Base-by-base conservation (phyloP, 2,797 vertebrate genomes). In the Peromyscus attwateri region DNA sequence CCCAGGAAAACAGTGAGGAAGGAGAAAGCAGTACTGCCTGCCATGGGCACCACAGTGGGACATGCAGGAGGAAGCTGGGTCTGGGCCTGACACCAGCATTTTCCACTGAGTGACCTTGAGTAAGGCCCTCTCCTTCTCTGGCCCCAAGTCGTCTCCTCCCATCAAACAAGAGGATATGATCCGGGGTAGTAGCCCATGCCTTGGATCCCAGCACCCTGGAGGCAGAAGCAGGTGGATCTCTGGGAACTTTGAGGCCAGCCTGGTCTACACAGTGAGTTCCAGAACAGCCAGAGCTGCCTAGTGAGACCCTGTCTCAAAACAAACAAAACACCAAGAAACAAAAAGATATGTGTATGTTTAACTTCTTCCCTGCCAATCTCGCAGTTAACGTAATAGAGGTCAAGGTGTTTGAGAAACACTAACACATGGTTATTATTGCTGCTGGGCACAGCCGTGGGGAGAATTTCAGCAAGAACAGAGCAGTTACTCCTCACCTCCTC, bases 181-280 rank as follows among this genome's bases (percentile, higher is more conserved):
- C 37, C 23, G 23, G 5, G 37, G 25, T 43, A 6, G 37, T 73
- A 16, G 9, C 0, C 0, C n/a, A 3, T 2, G 17, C 3, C 68
- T n/a, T 70, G n/a, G 3, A n/a, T 70, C 68, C 68, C 17, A 3
- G 34, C 7, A 21, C 34, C n/a, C 13, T 3, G 34, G 17, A 70
- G 34, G 68, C 68, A 70, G 34, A 70, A 13, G 34, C 34, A 70
- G 68, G 68, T 21, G n/a, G 19, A 71, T 71, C 70, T 71, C 70
- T 71, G 17, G 37, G 19, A 4, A 37, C 19, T 71, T 37, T 37
- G 3, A 71, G 19, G 70, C 19, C 9, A 37, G 8, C 70, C 70
- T 71, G n/a, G n/a, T 11, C 70, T 37, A 71, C n/a, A 40, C 17
- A 71, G 70, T 23, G n/a, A 37, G 34, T 71, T 71, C 70, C 0